A percentile compares a stretch with the other conserved stretches of the same genome.
Evolutionary conservation across 2,888 invertebrate genomes (phyloP).

Genomic region (Campoletis raptor): DNA sequence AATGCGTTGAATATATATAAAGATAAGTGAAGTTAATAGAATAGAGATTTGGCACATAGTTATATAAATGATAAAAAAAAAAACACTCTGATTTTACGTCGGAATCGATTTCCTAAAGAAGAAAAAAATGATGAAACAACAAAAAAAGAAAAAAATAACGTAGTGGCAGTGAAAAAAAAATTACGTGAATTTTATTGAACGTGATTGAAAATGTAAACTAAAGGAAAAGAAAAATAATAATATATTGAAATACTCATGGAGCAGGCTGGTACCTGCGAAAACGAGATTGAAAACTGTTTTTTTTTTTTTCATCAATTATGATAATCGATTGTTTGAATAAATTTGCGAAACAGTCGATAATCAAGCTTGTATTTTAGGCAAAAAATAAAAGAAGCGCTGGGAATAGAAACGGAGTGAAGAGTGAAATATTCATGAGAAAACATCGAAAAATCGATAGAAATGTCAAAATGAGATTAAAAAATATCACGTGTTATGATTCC

Average conservation of each 20-base stretch:
- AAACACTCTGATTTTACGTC: conserved; percentile 67
- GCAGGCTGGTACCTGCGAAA: conserved; percentile 71
- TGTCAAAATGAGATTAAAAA: conserved; percentile 10
- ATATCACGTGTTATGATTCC: conserved; percentile 31
- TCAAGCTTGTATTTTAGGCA: not conserved
- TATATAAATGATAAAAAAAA: conserved; percentile 4
- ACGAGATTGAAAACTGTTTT: conserved; percentile 57
- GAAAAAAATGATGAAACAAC: not conserved
- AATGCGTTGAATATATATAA: conserved; percentile 55
- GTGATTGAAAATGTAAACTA: conserved; percentile 37
- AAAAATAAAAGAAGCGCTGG: not conserved
- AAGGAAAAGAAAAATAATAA: conserved; percentile 26
- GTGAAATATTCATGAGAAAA: not conserved
- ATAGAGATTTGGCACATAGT: conserved; percentile 32
- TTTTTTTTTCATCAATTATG: conserved; percentile 52
- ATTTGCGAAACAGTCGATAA: not conserved
- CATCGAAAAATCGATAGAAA: conserved; percentile 36
- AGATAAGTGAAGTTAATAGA: conserved; percentile 51
- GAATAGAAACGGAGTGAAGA: not conserved
- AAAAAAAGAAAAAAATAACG: not conserved
- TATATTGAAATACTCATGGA: conserved; percentile 47
- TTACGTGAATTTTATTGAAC: conserved; percentile 8
- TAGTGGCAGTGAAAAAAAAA: not conserved
- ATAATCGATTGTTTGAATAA: not conserved
- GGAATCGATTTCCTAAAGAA: not conserved